These are phyloP conservation scores for Dichetophora obliterata DNA, from an alignment of 2,888 invertebrate genomes.

Conservation along the genomic window DNA sequence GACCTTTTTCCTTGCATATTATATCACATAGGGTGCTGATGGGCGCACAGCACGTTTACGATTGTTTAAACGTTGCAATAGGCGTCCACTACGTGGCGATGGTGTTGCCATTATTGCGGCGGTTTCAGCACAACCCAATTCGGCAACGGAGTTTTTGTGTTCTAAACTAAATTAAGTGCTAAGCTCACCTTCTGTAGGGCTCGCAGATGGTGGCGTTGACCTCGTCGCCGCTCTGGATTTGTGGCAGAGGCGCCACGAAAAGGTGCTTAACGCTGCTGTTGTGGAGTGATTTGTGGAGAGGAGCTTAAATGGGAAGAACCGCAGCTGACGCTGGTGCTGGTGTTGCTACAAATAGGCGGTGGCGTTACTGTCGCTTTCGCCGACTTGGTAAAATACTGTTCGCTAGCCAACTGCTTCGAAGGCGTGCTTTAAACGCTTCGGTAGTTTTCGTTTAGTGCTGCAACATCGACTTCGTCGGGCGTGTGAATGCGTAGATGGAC, in stretches of 20 bases:
- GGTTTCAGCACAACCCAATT: slow-evolving; percentile 12
- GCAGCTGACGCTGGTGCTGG: slow-evolving; percentile 22
- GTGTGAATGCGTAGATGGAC: slow-evolving; percentile 65
- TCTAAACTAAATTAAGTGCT: slow-evolving; percentile 22
- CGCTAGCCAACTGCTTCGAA: slow-evolving; percentile 62
- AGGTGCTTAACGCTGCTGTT: slow-evolving; percentile 49
- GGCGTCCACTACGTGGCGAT: slow-evolving; percentile 56
- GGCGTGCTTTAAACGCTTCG: slow-evolving; percentile 67
- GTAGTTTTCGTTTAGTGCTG: slow-evolving; percentile 66
- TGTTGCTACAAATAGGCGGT: slow-evolving; percentile 49
- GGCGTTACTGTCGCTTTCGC: slow-evolving; percentile 59
- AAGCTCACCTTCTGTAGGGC: slow-evolving; percentile 61
- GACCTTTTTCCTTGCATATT: slow-evolving; percentile 70
- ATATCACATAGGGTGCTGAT: slow-evolving; percentile 69
- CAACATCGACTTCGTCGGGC: slow-evolving; percentile 59
- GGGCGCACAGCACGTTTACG: slow-evolving; percentile 67
- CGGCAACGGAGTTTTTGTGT: not conserved
- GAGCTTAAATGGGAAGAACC: too few relatives aligned
- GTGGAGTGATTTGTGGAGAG: not conserved
- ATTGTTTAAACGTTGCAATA: slow-evolving; percentile 62
- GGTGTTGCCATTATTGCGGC: slow-evolving; percentile 5
- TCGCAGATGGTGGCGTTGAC: slow-evolving; percentile 58
- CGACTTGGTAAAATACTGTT: slow-evolving; percentile 64
- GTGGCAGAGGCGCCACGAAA: slow-evolving; percentile 61
- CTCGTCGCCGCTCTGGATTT: slow-evolving; percentile 50